phyloP scores from a whole-genome alignment of 2,797 vertebrate genomes.

The Euthynnus affinis region DNA sequence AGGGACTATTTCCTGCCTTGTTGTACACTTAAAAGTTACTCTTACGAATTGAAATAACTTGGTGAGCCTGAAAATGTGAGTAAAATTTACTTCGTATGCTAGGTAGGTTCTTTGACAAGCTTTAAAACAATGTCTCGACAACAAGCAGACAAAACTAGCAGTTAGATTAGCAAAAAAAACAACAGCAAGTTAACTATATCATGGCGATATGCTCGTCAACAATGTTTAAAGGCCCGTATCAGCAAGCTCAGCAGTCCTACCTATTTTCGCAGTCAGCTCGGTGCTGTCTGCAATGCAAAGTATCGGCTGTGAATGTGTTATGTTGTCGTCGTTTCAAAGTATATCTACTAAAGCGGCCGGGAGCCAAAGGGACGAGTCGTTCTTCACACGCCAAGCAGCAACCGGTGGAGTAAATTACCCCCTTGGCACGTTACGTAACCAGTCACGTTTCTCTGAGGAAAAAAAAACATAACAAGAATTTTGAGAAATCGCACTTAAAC shows the following conservation, averaged over 20 bases:
- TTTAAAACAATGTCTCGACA: not conserved
- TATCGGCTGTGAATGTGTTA: not conserved
- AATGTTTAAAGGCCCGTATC: not conserved
- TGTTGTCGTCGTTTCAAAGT: conserved; percentile 6
- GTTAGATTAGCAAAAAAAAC: not conserved
- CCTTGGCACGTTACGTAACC: conserved; percentile 66
- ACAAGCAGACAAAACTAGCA: not conserved
- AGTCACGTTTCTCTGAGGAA: conserved; percentile 54
- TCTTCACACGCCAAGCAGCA: conserved; percentile 24
- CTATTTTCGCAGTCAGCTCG: conserved; percentile 30
- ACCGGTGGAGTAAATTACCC: conserved; percentile 32
- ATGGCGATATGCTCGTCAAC: not conserved
- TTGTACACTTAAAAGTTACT: too few relatives aligned
- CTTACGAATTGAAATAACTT: not conserved
- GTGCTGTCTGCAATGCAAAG: conserved; percentile 3
- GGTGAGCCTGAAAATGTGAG: not conserved
- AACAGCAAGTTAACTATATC: not conserved
- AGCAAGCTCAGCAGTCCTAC: conserved; percentile 33
- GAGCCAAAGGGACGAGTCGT: conserved; percentile 1
- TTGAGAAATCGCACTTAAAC: not conserved
- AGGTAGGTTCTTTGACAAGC: too few relatives aligned
- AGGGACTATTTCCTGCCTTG: not conserved
- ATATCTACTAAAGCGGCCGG: not conserved
- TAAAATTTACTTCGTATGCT: not conserved
- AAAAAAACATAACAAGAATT: not conserved